A percentile compares a stretch with the other conserved stretches of the same genome.
phyloP scores from a whole-genome alignment of 2,113 vertebrate species.

The Thomomys bottae region DNA sequence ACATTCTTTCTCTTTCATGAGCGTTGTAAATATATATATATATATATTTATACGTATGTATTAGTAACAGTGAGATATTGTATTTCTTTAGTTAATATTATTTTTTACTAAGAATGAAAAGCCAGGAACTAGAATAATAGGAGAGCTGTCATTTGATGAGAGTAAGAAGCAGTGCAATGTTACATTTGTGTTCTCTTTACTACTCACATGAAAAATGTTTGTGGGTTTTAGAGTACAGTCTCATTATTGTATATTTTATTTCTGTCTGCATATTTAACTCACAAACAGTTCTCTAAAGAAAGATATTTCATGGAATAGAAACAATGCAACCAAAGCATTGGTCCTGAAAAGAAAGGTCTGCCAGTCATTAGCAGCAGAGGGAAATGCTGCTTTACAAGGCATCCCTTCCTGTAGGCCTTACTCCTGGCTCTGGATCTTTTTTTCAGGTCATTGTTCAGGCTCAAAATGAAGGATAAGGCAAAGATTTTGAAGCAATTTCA shows the following conservation, averaged over 20 bases:
- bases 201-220: neutral
- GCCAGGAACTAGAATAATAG: neutral
- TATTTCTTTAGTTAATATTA: neutral
- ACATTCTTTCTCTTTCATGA: neutral
- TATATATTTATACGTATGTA: neutral
- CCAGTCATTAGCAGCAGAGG: neutral
- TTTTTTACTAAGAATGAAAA: conserved; percentile 3
- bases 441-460: neutral
- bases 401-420: neutral
- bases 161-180: neutral
- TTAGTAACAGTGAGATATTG: neutral
- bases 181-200: neutral
- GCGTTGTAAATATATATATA: no score
- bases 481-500: neutral
- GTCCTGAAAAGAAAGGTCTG: neutral
- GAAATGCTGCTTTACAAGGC: neutral
- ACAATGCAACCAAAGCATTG: neutral
- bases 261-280: neutral
- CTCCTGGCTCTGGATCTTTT: neutral
- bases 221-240: neutral
- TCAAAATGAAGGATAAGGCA: neutral
- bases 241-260: neutral
- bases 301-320: neutral
- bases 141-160: neutral
- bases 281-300: neutral